Evolutionary conservation across 2,888 invertebrate species (phyloP).

Genomic region (Cataglyphis livida): DNA sequence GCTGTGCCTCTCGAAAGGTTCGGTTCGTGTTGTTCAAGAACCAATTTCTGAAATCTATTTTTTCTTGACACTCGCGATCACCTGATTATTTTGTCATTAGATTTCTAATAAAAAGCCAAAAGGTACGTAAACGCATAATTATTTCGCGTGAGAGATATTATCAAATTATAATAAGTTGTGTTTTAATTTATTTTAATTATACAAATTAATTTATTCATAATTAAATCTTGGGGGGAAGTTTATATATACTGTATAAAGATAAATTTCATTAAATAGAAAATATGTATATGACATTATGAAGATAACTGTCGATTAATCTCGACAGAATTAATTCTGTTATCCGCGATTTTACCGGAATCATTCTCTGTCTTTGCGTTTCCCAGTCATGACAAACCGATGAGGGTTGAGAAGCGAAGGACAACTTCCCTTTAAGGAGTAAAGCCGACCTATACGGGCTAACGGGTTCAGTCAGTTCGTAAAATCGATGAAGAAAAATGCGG

Average conservation of each 20-base stretch:
- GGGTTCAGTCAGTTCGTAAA: conserved; percentile 77
- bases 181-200: neutral
- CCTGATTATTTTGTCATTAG: neutral
- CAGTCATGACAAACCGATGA: conserved; percentile 35
- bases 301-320: neutral
- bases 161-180: neutral
- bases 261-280: neutral
- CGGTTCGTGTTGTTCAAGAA: conserved; percentile 60
- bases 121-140: neutral
- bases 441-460: conserved; percentile 79
- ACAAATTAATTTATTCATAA: neutral
- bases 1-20: conserved; percentile 65
- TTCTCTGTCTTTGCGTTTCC: neutral
- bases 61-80: neutral
- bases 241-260: neutral
- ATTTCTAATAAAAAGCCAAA: neutral
- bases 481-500: conserved; percentile 66
- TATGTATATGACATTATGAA: neutral
- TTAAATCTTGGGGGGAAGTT: neutral
- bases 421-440: conserved; percentile 79
- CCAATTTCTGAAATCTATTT: conserved; percentile 66
- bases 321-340: conserved; percentile 12
- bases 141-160: neutral
- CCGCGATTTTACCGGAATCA: neutral
- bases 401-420: conserved; percentile 68